Evolutionary conservation across 2,888 invertebrate species (phyloP).

Genomic region (Crepidodera aurea): DNA sequence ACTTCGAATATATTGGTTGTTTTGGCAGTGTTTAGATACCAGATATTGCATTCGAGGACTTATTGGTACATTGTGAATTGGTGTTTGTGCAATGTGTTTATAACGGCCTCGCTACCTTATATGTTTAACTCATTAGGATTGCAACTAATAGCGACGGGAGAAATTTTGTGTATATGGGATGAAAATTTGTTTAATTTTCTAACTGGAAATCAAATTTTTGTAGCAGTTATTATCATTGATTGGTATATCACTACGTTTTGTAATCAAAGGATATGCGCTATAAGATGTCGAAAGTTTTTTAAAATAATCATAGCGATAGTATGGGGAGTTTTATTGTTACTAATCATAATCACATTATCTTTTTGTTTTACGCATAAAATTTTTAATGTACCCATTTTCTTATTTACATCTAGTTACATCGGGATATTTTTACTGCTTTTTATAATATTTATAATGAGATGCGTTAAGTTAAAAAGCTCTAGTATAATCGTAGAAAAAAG

Average conservation of each 20-base stretch:
- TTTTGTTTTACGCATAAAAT: background rate
- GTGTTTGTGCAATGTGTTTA: slow-evolving; percentile 21
- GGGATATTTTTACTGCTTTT: background rate
- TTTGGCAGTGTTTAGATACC: slow-evolving; percentile 14
- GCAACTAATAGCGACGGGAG: background rate
- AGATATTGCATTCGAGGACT: slow-evolving; percentile 17
- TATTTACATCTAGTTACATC: background rate
- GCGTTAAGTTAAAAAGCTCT: background rate
- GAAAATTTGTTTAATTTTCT: slow-evolving; percentile 5
- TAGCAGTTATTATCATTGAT: slow-evolving; percentile 11
- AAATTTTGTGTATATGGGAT: slow-evolving; percentile 9
- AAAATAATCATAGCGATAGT: slow-evolving; percentile 5
- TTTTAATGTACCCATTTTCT: background rate
- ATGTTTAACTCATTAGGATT: slow-evolving; percentile 7
- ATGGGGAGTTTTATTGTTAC: too few species aligned
- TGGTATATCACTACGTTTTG: slow-evolving; percentile 25
- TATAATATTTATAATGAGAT: slow-evolving; percentile 7
- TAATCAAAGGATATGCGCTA: background rate
- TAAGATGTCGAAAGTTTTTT: slow-evolving; percentile 11
- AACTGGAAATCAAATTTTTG: slow-evolving; percentile 21
- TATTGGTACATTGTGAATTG: slow-evolving; percentile 24
- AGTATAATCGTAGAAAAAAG: background rate
- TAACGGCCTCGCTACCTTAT: slow-evolving; percentile 9
- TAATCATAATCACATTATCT: background rate
- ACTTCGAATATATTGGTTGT: slow-evolving; percentile 20